phyloP scores from a whole-genome alignment of 2,797 vertebrate genomes.

The Antrozous pallidus region DNA sequence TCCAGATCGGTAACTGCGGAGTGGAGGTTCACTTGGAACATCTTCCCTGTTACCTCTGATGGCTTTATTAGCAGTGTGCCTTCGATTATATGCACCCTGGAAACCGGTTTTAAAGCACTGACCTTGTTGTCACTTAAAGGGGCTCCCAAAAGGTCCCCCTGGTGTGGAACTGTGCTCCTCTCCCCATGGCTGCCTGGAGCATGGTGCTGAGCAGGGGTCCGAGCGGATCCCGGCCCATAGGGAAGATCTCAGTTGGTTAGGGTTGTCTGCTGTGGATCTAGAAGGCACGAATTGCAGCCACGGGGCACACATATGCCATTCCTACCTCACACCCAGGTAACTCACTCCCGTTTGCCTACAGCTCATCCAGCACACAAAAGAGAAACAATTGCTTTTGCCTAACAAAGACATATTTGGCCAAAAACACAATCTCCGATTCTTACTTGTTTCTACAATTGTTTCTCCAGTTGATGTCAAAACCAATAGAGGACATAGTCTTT shows the following conservation, averaged over 20 bases:
- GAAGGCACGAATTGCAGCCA: fast-evolving
- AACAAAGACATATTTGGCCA: background rate
- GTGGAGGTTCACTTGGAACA: background rate
- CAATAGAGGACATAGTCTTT: background rate
- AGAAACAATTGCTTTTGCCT: background rate
- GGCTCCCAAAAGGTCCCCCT: background rate
- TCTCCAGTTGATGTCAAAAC: background rate
- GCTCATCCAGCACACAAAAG: background rate
- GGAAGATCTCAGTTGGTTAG: background rate
- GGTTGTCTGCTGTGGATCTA: fast-evolving
- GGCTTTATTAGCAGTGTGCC: background rate
- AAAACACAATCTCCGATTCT: background rate
- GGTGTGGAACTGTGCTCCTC: too few species aligned
- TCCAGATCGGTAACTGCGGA: background rate
- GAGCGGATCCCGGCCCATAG: fast-evolving
- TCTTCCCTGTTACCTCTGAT: background rate
- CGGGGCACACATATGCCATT: fast-evolving
- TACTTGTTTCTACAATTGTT: background rate
- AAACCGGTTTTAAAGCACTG: background rate
- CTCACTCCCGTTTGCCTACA: background rate
- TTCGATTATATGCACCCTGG: background rate
- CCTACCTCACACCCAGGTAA: background rate
- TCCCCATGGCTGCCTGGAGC: background rate
- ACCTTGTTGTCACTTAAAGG: background rate
- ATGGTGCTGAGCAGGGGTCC: background rate